Base-by-base conservation (phyloP, 2,113 vertebrate genomes). In the Esox niger region DNA sequence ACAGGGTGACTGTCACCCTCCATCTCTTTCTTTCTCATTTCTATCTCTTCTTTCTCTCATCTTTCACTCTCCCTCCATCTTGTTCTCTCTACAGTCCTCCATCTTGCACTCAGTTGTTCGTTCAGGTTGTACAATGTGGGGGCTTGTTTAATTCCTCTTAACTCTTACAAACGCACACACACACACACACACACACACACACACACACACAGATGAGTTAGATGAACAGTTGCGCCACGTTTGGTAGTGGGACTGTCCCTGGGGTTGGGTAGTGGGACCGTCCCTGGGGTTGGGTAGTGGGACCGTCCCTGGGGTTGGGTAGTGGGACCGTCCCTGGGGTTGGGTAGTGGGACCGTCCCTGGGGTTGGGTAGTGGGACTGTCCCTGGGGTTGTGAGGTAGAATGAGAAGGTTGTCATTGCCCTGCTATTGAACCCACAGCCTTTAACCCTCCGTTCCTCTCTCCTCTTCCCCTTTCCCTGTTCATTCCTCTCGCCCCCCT, bases 381-480 rank as follows among this genome's bases (percentile, higher is more conserved):
- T n/a, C n/a, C 30, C 32, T 27, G 21, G 33, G 31, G 38, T 43
- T 43, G 66, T 46, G 66, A 68, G n/a, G 54, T 35, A 47, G 62
- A 27, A 26, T 47, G 38, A 43, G 15, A 64, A 47, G 62, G 17
- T 7, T 29, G 62, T 35, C 62, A 49, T 47, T 64, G 26, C 62
- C 62, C 62, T 23, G 38, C 62, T 3, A 17, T 47, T 47, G 38
- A 47, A 43, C 62, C 26, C 62, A 17, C 38, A 6, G 62, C 38
- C 38, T 29, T 11, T 25, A 55, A 57, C 35, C 64, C 38, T 11
- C 25, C 25, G 25, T 1, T 56, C 6, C 17, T n/a, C 7, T 29
- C 49, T 62, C 64, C 23, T 62, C 33, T 13, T 17, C 31, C 32
- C 31, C 69, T 54, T 58, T 27, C 29, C 29, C 64, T 62, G 60